Percentiles rank a stretch among this genome's conserved stretches.
These are phyloP conservation scores for Diadema setosum DNA, from an alignment of 35 echinoderm and acorn worm species.

Conservation along the genomic window DNA sequence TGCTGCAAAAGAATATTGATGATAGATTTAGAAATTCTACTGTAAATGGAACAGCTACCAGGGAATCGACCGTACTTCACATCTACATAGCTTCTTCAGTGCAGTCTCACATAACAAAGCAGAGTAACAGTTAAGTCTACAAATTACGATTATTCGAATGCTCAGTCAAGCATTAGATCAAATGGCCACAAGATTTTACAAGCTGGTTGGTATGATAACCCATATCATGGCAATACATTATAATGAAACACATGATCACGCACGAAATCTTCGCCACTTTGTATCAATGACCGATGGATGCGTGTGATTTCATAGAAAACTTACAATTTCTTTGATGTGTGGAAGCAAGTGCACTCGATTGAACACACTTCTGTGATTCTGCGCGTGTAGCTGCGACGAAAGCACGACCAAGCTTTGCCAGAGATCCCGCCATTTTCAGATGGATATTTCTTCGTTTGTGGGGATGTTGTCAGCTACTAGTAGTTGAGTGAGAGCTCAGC, in stretches of 20 bases:
- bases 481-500: too few species aligned
- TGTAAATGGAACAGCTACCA: too few species aligned
- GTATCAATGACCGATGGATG: background rate
- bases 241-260: background rate
- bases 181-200: background rate
- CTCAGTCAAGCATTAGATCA: background rate
- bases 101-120: too few species aligned
- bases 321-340: constrained; percentile 51
- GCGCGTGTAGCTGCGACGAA: constrained; percentile 22
- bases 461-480: too few species aligned
- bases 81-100: too few species aligned
- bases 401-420: constrained; percentile 74
- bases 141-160: background rate
- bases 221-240: background rate
- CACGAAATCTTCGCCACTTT: background rate
- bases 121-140: too few species aligned
- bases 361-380: constrained; percentile 31
- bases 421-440: constrained; percentile 80
- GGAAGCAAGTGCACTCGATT: background rate
- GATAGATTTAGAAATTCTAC: too few species aligned
- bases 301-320: background rate
- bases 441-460: too few species aligned
- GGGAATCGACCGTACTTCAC: too few species aligned
- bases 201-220: background rate
- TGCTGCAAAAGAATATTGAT: too few species aligned